Evolutionary conservation across 2,113 vertebrate genomes (phyloP).

Genomic region (Coptodon bakossiorum): DNA sequence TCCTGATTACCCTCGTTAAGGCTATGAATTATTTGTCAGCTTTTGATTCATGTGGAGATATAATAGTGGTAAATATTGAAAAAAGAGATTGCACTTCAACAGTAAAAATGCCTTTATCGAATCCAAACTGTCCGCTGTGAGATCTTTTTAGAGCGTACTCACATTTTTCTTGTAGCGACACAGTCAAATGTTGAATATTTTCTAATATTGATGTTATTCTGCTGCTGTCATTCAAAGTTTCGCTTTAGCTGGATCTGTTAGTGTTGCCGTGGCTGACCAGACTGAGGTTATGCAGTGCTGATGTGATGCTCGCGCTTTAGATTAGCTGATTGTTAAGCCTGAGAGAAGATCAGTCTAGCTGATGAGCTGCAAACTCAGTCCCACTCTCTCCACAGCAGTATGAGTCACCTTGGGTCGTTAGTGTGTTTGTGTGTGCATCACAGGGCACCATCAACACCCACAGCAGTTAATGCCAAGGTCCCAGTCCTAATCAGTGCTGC

Average conservation of each 20-base stretch:
- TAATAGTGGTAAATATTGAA: rapidly evolving
- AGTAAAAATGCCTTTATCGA: neutral
- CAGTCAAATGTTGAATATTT: neutral
- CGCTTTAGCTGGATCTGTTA: neutral
- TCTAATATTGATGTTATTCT: neutral
- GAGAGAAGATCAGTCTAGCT: neutral
- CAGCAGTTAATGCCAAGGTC: neutral
- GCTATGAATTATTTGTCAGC: neutral
- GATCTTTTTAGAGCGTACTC: neutral
- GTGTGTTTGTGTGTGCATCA: neutral
- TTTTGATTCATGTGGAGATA: neutral
- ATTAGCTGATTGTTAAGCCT: neutral
- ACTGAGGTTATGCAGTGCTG: neutral
- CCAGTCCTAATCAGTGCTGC: constrained; percentile 6
- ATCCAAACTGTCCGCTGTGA: neutral
- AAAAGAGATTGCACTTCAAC: rapidly evolving
- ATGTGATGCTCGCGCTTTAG: neutral
- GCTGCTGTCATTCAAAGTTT: neutral
- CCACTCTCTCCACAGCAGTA: neutral
- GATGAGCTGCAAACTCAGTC: neutral
- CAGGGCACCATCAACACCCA: neutral
- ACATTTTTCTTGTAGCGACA: neutral
- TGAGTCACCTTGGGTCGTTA: constrained; percentile 14
- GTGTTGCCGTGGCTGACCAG: neutral
- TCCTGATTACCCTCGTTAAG: neutral